Percentiles rank a stretch among this genome's conserved stretches.
These are phyloP conservation scores for Xanthorhoe spadicearia DNA, from an alignment of 2,888 invertebrate genomes.

Conservation along the genomic window DNA sequence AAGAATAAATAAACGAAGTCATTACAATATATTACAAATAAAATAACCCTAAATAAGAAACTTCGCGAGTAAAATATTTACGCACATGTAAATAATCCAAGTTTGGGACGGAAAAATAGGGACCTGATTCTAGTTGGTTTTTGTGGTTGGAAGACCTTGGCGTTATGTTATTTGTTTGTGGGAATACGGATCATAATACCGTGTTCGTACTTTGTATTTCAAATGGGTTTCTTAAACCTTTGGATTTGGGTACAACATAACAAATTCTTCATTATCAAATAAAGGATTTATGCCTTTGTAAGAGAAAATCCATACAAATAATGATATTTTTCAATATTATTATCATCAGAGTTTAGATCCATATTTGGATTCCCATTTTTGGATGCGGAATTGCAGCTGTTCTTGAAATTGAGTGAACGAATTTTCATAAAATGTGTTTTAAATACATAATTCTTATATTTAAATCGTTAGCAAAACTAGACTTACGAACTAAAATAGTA, in stretches of 20 bases:
- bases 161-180: slow-evolving; percentile 18
- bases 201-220: slow-evolving; percentile 21
- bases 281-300: too few species aligned
- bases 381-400: too few species aligned
- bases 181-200: slow-evolving; percentile 13
- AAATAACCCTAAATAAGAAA: slow-evolving; percentile 17
- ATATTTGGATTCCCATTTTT: too few species aligned
- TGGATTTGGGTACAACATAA: not conserved
- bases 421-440: too few species aligned
- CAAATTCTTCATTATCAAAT: not conserved
- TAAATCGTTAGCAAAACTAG: too few species aligned
- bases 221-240: not conserved
- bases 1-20: not conserved
- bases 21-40: slow-evolving; percentile 19
- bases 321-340: too few species aligned
- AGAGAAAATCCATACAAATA: too few species aligned
- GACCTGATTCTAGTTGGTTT: slow-evolving; percentile 14
- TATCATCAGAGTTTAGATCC: too few species aligned
- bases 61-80: slow-evolving; percentile 21
- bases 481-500: too few species aligned
- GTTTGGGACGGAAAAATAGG: slow-evolving; percentile 25
- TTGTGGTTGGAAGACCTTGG: slow-evolving; percentile 24
- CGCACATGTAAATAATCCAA: slow-evolving; percentile 23
- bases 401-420: too few species aligned
- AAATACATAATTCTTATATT: too few species aligned